Evolutionary conservation across 1,140 invertebrate species (phyloP), one percentile per base, ranked within the genome.

Genomic region (Stratiolaelaps scimitus): DNA sequence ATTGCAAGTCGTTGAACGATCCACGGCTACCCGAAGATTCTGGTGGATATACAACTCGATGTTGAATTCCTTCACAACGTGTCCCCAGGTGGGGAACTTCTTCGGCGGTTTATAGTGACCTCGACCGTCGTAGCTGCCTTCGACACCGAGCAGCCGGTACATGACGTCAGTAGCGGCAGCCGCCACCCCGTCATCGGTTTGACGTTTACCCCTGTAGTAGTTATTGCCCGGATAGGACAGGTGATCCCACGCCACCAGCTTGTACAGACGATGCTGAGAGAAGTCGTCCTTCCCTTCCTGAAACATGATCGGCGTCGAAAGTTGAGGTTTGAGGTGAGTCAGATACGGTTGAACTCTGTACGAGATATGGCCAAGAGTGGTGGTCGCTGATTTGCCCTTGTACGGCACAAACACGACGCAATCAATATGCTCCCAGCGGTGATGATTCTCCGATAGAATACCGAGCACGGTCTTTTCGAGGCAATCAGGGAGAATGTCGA

Each of bases 221-320:
- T 48, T 48, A 15, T 48, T 48, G 4, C 47, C 47, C 47, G 47
- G 47, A 48, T 48, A 48, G 5, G 47, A 48, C 7, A 48, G 15
- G 28, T 48, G 47, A 48, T 48, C 47, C 47, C 47, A 48, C 20
- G 47, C 47, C 5, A 48, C 47, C 19, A 48, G 47, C 28, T 48
- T 48, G 47, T 23, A 48, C 4, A 48, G 15, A 48, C 15, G 47
- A 48, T 48, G 7, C 28, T 48, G 20, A 7, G 47, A 48, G 28
- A 48, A 48, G 47, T 48, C 47, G 4, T 48, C 47, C 4, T 19
- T 23, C 5, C 15, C 15, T 48, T 48, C 47, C 15, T 48, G 19
- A 28, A 48, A 48, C 15, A 4, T 28, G 20, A 23, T 48, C 5
- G 47, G 20, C 15, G 20, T 28, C 4, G 47, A 48, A 28, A 48